These are phyloP conservation scores for Paradisaea rubra DNA, from an alignment of 2,113 vertebrate genomes.

Conservation along the genomic window DNA sequence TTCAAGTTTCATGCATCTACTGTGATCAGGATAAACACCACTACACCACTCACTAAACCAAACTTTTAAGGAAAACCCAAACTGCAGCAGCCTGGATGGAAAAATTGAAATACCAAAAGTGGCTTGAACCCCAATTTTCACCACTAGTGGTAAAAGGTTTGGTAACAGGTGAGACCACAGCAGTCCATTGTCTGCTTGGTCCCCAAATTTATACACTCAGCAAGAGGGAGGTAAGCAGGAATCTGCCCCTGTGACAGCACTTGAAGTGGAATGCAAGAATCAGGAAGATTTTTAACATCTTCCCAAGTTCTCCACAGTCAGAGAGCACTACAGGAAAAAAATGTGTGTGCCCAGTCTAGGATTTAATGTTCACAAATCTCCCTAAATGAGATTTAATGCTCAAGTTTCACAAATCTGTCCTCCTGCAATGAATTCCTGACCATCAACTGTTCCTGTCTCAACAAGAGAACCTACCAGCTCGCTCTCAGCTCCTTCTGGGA, in stretches of 20 bases:
- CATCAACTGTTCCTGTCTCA: not conserved
- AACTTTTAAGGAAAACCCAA: not conserved
- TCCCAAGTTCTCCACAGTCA: not conserved
- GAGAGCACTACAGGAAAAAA: not conserved
- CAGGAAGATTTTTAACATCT: not conserved
- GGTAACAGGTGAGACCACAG: not conserved
- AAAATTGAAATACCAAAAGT: not conserved
- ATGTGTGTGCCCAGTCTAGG: fast-evolving
- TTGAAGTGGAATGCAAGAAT: not conserved
- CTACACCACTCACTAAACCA: not conserved
- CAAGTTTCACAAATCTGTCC: not conserved
- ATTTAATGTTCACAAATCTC: not conserved
- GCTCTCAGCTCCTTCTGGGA: not conserved
- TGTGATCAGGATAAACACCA: not conserved
- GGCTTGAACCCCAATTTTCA: not conserved
- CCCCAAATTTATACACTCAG: not conserved
- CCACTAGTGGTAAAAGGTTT: not conserved
- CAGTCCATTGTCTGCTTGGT: not conserved
- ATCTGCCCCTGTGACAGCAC: fast-evolving
- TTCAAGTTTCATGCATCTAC: not conserved
- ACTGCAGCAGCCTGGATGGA: not conserved
- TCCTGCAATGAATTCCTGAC: not conserved
- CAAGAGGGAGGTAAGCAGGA: not conserved
- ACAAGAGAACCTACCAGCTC: not conserved
- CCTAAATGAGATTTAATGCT: not conserved